Conservation (phyloP, 2,113 vertebrate species). For the Isurus oxyrinchus region DNA sequence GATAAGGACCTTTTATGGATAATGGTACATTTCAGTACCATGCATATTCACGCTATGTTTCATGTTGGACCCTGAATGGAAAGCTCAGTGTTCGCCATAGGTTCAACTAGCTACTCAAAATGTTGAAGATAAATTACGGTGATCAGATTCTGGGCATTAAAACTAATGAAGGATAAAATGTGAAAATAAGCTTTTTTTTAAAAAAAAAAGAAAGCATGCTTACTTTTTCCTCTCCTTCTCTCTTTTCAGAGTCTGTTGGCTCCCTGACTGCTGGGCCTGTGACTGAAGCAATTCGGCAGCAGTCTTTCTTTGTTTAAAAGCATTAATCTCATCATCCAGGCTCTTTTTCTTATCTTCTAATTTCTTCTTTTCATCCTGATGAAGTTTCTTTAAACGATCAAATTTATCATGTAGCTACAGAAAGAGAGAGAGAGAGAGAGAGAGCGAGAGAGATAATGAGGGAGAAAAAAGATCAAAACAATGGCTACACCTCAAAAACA, state of each 20-base stretch:
- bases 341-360: constrained; percentile 92
- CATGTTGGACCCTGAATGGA: not conserved
- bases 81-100: not conserved
- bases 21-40: too few relatives aligned
- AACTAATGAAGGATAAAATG: not conserved
- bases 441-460: not conserved
- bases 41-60: not conserved
- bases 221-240: constrained; percentile 99
- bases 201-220: constrained; percentile 54
- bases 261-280: constrained; percentile 90
- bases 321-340: constrained; percentile 87
- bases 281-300: constrained; percentile 88
- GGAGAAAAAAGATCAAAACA: not conserved
- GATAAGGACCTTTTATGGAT: not conserved
- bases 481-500: not conserved
- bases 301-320: constrained; percentile 94
- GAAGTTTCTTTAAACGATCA: constrained; percentile 92
- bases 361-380: constrained; percentile 98
- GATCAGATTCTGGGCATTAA: not conserved
- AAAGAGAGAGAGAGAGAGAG: not conserved
- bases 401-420: constrained; percentile 91
- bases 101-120: not conserved
- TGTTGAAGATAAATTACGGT: not conserved
- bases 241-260: constrained; percentile 92
- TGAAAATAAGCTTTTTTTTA: not conserved